Percentiles rank a stretch among this genome's conserved stretches.
phyloP scores from a whole-genome alignment of 2,888 invertebrate species.

The Tridacna gigas region DNA sequence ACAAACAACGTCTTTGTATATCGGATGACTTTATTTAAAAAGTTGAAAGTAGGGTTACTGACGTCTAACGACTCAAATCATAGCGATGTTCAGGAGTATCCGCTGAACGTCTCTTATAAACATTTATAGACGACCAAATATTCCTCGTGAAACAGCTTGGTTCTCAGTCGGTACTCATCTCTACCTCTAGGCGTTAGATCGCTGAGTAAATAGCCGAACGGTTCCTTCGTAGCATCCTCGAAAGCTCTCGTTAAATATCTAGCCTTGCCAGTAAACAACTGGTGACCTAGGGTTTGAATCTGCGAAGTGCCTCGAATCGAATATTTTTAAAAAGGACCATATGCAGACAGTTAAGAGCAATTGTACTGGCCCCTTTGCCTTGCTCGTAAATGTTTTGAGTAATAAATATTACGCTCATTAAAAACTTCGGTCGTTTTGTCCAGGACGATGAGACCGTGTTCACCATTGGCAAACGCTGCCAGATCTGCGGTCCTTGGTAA shows the following conservation, averaged over 20 bases:
- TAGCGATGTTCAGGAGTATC: slow-evolving; percentile 7
- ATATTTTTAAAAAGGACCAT: slow-evolving; percentile 37
- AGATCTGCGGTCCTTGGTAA: slow-evolving; percentile 27
- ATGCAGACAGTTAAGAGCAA: slow-evolving; percentile 40
- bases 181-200: slow-evolving; percentile 20
- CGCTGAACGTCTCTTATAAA: slow-evolving; percentile 24
- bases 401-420: slow-evolving; percentile 25
- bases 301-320: neutral
- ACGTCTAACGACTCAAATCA: slow-evolving; percentile 35
- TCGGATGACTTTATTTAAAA: slow-evolving; percentile 3
- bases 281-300: slow-evolving; percentile 6
- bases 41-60: slow-evolving; percentile 36
- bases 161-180: slow-evolving; percentile 31
- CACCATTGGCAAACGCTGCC: slow-evolving; percentile 35
- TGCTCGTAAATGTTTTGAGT: slow-evolving; percentile 20
- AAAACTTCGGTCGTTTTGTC: slow-evolving; percentile 47
- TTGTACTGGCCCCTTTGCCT: slow-evolving; percentile 37
- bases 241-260: slow-evolving; percentile 33
- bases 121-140: slow-evolving; percentile 27
- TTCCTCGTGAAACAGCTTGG: slow-evolving; percentile 26
- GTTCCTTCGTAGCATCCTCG: slow-evolving; percentile 17
- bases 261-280: slow-evolving; percentile 25
- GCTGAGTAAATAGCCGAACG: slow-evolving; percentile 28
- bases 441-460: slow-evolving; percentile 32
- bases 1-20: slow-evolving; percentile 40